Evolutionary conservation across 2,113 vertebrate genomes (phyloP).

Genomic region (Ptyas mucosa): DNA sequence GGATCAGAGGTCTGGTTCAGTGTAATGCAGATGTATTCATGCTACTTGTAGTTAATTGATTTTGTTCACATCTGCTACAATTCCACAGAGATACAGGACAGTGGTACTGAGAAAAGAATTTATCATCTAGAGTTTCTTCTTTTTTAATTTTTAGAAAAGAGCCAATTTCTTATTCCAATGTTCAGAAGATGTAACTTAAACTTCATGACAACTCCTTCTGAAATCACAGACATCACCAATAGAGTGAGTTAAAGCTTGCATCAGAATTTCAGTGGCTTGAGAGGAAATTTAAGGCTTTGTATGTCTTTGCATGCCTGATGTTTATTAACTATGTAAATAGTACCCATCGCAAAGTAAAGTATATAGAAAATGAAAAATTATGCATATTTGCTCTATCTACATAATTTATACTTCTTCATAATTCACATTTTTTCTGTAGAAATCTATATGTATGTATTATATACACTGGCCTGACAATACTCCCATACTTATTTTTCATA

Average conservation of each 20-base stretch:
- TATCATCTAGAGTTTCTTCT: too few relatives aligned
- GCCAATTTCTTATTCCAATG: not conserved
- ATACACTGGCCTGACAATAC: not conserved
- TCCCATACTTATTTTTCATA: not conserved
- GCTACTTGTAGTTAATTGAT: not conserved
- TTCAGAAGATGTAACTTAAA: not conserved
- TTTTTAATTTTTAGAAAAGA: not conserved
- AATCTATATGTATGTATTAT: not conserved
- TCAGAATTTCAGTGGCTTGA: not conserved
- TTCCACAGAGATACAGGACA: not conserved
- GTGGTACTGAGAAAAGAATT: not conserved
- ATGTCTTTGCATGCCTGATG: not conserved
- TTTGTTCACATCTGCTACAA: not conserved
- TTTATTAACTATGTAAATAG: not conserved
- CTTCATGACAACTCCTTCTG: not conserved
- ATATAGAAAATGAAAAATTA: not conserved
- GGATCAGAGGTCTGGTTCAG: not conserved
- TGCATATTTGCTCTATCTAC: not conserved
- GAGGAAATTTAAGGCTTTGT: not conserved
- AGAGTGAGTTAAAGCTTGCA: not conserved
- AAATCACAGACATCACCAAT: not conserved
- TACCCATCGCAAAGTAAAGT: not conserved
- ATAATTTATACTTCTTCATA: constrained; percentile 3
- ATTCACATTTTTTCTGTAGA: not conserved
- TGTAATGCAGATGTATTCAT: not conserved